A percentile compares a stretch with the other conserved stretches of the same genome.
These are phyloP conservation scores for Parotocinclus haroldoi DNA, from an alignment of 2,797 vertebrate genomes.

Conservation along the genomic window DNA sequence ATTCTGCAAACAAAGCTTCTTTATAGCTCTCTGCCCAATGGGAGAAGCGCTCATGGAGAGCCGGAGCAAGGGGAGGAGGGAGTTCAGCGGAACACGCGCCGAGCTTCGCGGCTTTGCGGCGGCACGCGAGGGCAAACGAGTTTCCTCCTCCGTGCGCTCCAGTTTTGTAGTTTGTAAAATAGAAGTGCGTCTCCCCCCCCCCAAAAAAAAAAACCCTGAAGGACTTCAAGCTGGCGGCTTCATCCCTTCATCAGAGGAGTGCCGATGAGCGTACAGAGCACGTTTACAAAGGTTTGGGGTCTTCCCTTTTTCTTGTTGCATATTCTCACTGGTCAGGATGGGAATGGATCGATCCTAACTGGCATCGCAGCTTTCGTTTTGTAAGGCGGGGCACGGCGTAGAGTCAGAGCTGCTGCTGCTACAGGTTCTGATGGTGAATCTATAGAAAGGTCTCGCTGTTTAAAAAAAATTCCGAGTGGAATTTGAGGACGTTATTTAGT, in stretches of 20 bases:
- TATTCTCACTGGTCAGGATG: too few relatives aligned
- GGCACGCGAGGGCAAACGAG: conserved; percentile 45
- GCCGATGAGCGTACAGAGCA: conserved; percentile 46
- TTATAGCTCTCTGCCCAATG: conserved; percentile 56
- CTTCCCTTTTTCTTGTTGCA: background rate
- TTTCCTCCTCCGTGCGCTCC: conserved; percentile 2
- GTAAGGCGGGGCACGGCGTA: too few relatives aligned
- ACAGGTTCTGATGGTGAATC: too few relatives aligned
- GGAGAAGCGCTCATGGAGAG: conserved; percentile 45
- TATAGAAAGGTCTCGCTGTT: too few relatives aligned
- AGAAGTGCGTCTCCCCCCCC: too few relatives aligned
- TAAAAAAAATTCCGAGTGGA: too few relatives aligned
- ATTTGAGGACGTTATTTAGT: too few relatives aligned
- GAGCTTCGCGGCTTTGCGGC: conserved; percentile 48
- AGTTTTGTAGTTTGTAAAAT: conserved; percentile 15
- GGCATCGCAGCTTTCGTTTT: too few relatives aligned
- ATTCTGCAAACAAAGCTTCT: conserved; percentile 51
- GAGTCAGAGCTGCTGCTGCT: too few relatives aligned
- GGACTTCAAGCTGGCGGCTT: conserved; percentile 35
- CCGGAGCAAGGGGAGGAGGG: conserved; percentile 43
- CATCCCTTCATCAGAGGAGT: conserved; percentile 33
- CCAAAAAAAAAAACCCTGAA: background rate
- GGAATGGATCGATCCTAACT: background rate
- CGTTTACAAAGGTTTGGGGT: conserved; percentile 56
- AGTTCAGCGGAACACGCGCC: conserved; percentile 18